Conservation (phyloP, 1,140 invertebrate genomes). For the Ceratosolen solmsi region DNA sequence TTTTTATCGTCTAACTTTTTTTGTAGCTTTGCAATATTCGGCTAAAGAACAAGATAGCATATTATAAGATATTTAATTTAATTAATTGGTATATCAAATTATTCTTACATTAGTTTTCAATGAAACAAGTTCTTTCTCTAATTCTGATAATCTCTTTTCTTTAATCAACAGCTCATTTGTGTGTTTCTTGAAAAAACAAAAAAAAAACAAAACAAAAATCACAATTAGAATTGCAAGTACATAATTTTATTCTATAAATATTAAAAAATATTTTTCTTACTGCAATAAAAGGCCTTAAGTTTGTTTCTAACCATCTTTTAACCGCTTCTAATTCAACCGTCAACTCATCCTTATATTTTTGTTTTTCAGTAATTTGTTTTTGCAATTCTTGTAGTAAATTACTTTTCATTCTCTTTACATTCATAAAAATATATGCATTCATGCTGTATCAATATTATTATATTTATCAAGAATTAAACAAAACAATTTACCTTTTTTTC, state of each 20-base stretch:
- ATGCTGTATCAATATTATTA: not conserved
- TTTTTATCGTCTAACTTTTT: constrained; percentile 72
- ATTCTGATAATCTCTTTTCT: not conserved
- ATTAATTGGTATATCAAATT: not conserved
- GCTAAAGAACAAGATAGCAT: constrained; percentile 55
- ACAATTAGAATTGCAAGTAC: constrained; percentile 8
- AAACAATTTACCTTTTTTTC: constrained; percentile 26
- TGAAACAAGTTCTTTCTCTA: not conserved
- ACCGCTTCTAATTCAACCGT: constrained; percentile 9
- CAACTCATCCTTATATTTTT: not conserved
- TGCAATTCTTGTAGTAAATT: not conserved
- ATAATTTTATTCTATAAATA: not conserved
- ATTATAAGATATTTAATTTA: constrained; percentile 7
- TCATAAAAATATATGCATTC: not conserved
- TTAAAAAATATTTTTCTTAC: constrained; percentile 21
- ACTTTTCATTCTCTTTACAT: constrained; percentile 7
- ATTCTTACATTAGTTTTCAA: not conserved
- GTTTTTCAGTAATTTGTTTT: not conserved
- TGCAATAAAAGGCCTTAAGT: not conserved
- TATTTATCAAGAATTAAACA: not conserved
- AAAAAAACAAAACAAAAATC: not conserved
- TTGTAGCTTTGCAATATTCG: constrained; percentile 65
- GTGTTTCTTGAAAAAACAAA: too few species aligned
- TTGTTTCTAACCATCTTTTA: not conserved
- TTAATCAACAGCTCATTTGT: constrained; percentile 36